phyloP scores from a whole-genome alignment of 2,888 invertebrate genomes.

The Hemithea aestivaria region DNA sequence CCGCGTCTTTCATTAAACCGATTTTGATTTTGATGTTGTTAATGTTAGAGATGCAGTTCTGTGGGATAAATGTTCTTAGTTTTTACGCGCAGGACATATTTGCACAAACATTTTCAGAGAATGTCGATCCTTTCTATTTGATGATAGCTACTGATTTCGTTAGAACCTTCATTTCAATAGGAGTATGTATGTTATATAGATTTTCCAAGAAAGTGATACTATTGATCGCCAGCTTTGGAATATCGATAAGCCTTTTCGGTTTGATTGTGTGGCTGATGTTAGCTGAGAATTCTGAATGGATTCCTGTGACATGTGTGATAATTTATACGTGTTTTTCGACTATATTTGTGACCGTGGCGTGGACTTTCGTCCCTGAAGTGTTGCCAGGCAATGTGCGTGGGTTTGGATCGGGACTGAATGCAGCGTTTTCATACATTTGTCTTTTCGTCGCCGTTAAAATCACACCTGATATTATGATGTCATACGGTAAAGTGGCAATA shows the following conservation, averaged over 20 bases:
- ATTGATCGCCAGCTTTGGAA: conserved; percentile 4
- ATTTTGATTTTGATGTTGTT: conserved; percentile 2
- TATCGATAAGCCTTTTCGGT: background rate
- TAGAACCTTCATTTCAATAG: background rate
- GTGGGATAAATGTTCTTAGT: conserved; percentile 9
- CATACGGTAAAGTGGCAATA: conserved; percentile 3
- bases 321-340: conserved; percentile 21
- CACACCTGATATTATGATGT: conserved; percentile 8
- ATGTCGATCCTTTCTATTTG: conserved; percentile 10
- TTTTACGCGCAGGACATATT: conserved; percentile 15
- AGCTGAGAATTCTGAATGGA: conserved; percentile 2
- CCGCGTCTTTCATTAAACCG: conserved; percentile 11
- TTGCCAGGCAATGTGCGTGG: conserved; percentile 37
- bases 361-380: conserved; percentile 40
- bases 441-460: conserved; percentile 10
- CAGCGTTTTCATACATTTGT: conserved; percentile 1
- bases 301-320: conserved; percentile 4
- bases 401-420: conserved; percentile 30
- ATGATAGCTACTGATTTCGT: conserved; percentile 9
- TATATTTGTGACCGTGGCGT: conserved; percentile 29
- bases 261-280: conserved; percentile 2
- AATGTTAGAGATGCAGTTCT: conserved; percentile 8
- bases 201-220: conserved; percentile 6
- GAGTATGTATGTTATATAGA: conserved; percentile 7
- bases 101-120: conserved; percentile 5